Evolutionary conservation across 2,113 vertebrate genomes (phyloP), one percentile per base, ranked within the genome.

Genomic region (Xiphias gladius): DNA sequence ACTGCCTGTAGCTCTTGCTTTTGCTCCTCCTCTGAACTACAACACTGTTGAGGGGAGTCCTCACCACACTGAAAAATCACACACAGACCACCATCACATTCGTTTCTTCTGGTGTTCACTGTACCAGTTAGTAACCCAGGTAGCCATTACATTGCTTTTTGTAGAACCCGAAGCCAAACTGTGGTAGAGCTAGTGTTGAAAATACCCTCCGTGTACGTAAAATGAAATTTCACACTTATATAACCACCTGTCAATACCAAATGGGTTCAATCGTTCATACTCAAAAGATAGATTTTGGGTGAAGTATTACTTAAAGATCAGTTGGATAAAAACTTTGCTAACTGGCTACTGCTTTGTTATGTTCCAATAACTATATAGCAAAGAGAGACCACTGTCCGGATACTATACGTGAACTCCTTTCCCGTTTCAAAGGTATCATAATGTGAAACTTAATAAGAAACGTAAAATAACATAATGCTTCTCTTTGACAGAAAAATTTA

Each of bases 1-100:
- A 93, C 79, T 46, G 86, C 3, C 80, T 66, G 78, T 86, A 91
- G 68, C 86, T 92, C 65, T 82, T 81, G 8, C 26, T 87, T 83
- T 83, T 90, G 52, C 87, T 91, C 55, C 74, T 88, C 66, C 87
- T 83, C 64, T 91, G 55, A 13, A 65, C 77, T 0, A 35, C n/a
- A 24, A 35, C 39, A 13, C 76, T 73, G 28, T 50, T 61, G 24
- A 48, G 50, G 12, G 92, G 91, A 48, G 88, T 92, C 73, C 43
- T 83, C 13, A 1, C 20, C 30, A 13, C 65, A 62, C 91, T 92
- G 65, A 3, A 76, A 72, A 35, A 57, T 1, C n/a, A 85, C 0
- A 79, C 9, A 80, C 16, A 69, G 19, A 26, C 11, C 61, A 63
- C 12, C 1, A 46, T 43, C 32, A 73, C 24, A 48, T 46, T n/a